Evolutionary conservation across 2,888 invertebrate species (phyloP).

Genomic region (Tetranychus truncatus): DNA sequence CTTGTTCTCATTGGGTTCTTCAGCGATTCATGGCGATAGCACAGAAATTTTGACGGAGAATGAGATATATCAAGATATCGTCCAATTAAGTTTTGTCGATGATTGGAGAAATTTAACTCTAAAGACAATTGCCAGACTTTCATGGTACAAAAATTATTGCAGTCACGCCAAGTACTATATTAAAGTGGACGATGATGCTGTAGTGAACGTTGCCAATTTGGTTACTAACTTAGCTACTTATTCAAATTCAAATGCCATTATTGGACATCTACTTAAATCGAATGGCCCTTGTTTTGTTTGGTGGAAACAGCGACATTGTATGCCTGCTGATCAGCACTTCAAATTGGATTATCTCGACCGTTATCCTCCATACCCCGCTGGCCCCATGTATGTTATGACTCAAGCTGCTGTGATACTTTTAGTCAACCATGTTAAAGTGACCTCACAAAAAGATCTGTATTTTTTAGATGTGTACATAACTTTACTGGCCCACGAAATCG

Average conservation of each 20-base stretch:
- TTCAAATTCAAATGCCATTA: not conserved
- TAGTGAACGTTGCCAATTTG: not conserved
- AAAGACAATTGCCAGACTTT: not conserved
- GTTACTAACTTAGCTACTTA: not conserved
- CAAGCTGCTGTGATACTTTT: not conserved
- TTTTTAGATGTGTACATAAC: constrained; percentile 1
- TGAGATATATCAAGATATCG: not conserved
- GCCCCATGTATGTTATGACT: not conserved
- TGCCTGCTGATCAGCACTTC: not conserved
- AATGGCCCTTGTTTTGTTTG: constrained; percentile 1
- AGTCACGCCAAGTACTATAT: not conserved
- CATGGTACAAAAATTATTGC: not conserved
- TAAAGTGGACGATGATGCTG: constrained; percentile 8
- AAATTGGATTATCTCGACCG: not conserved
- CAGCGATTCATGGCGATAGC: not conserved
- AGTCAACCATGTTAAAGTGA: not conserved
- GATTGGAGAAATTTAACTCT: not conserved
- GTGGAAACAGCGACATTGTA: constrained; percentile 10
- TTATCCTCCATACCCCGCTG: constrained; percentile 8
- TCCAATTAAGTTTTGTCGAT: not conserved
- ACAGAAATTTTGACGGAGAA: not conserved
- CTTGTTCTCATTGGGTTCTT: not conserved
- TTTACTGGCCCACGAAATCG: not conserved
- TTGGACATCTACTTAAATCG: not conserved
- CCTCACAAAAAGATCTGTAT: not conserved